These are phyloP conservation scores for Tadarida brasiliensis DNA, from an alignment of 2,797 vertebrate species.

Conservation along the genomic window DNA sequence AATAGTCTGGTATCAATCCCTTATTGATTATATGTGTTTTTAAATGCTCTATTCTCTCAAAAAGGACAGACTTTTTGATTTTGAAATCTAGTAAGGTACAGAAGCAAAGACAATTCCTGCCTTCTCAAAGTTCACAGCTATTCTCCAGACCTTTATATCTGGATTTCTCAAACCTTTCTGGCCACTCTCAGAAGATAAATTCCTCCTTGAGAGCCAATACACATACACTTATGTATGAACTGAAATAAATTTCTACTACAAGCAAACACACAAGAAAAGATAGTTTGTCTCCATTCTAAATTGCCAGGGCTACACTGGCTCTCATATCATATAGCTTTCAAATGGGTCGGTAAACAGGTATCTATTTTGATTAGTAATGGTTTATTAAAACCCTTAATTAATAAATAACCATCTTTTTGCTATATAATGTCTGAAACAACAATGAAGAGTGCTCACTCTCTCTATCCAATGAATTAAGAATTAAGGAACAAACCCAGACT, in stretches of 20 bases:
- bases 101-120: not conserved
- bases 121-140: constrained; percentile 41
- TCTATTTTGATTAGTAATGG: not conserved
- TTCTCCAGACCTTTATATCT: not conserved
- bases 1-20: not conserved
- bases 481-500: not conserved
- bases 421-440: constrained; percentile 30
- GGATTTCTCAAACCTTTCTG: constrained; percentile 27
- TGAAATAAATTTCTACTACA: constrained; percentile 44
- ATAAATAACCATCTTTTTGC: not conserved
- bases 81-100: not conserved
- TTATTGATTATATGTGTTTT: not conserved
- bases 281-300: not conserved
- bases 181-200: not conserved
- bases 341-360: not conserved
- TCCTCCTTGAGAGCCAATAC: constrained; percentile 6
- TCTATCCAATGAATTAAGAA: constrained; percentile 19
- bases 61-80: not conserved
- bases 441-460: not conserved
- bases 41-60: not conserved
- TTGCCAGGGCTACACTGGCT: not conserved
- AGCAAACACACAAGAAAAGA: constrained; percentile 31
- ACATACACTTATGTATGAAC: not conserved
- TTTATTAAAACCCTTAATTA: constrained; percentile 18
- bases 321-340: not conserved